Evolutionary conservation across 2,888 invertebrate genomes (phyloP).

Genomic region (Drosophila villosipedis): DNA sequence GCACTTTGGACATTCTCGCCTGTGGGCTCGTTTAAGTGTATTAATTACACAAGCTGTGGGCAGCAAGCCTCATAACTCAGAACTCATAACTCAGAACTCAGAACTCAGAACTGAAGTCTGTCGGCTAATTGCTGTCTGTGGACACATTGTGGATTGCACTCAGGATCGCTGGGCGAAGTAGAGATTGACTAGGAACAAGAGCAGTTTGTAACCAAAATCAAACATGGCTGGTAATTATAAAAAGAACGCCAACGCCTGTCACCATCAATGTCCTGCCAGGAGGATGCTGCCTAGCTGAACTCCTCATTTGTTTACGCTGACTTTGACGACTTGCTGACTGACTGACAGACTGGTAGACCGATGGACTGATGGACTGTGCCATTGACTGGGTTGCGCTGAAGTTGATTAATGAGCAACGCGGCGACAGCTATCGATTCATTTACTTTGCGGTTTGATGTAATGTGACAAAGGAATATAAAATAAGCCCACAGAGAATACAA

Average conservation of each 20-base stretch:
- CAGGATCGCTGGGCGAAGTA: neutral
- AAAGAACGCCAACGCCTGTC: constrained; percentile 48
- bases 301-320: constrained; percentile 55
- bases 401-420: constrained; percentile 74
- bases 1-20: constrained; percentile 1
- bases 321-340: constrained; percentile 42
- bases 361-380: constrained; percentile 2
- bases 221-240: constrained; percentile 56
- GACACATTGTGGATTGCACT: constrained; percentile 32
- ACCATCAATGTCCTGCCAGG: constrained; percentile 46
- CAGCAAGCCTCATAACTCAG: constrained; percentile 10
- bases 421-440: constrained; percentile 57
- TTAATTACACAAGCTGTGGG: constrained; percentile 45
- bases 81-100: constrained; percentile 7
- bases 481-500: constrained; percentile 1
- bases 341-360: constrained; percentile 18
- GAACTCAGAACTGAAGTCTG: constrained; percentile 2
- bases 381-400: constrained; percentile 33
- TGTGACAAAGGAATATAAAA: constrained; percentile 45
- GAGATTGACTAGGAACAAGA: neutral
- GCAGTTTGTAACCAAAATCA: constrained; percentile 33
- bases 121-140: constrained; percentile 16
- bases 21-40: constrained; percentile 28
- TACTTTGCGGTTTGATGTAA: constrained; percentile 57
- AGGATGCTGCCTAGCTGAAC: constrained; percentile 17